Percentiles rank a stretch among this genome's conserved stretches.
Conservation (phyloP, 2,888 invertebrate species). For the Tolmerus cingulatus region DNA sequence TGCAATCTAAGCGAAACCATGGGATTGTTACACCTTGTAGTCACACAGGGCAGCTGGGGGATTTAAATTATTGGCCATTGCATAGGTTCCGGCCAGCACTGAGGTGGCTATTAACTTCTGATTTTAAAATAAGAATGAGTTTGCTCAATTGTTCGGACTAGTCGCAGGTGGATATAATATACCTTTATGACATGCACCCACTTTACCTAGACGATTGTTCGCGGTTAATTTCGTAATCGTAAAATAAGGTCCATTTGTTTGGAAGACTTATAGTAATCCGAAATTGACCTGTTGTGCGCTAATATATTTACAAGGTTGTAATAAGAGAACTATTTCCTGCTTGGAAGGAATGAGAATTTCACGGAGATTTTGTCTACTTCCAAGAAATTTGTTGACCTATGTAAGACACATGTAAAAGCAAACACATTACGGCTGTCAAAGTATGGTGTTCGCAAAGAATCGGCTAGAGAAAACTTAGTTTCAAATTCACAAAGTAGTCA, state of each 20-base stretch:
- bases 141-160: neutral
- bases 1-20: conserved; percentile 39
- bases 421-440: too few relatives aligned
- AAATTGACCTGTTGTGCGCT: too few relatives aligned
- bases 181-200: neutral
- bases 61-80: conserved; percentile 15
- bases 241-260: neutral
- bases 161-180: neutral
- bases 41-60: conserved; percentile 2
- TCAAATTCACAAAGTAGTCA: too few relatives aligned
- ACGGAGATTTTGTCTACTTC: too few relatives aligned
- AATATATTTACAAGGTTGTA: too few relatives aligned
- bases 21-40: conserved; percentile 28
- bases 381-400: too few relatives aligned
- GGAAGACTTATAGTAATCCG: too few relatives aligned
- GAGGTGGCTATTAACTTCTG: neutral
- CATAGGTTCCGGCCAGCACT: neutral
- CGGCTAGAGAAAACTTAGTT: too few relatives aligned
- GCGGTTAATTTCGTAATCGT: neutral
- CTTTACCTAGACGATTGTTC: neutral
- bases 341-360: too few relatives aligned
- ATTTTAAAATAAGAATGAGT: neutral
- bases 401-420: too few relatives aligned
- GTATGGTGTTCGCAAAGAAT: too few relatives aligned
- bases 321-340: too few relatives aligned